Evolutionary conservation across 2,113 vertebrate species (phyloP).

Genomic region (Lethenteron camtschaticum): DNA sequence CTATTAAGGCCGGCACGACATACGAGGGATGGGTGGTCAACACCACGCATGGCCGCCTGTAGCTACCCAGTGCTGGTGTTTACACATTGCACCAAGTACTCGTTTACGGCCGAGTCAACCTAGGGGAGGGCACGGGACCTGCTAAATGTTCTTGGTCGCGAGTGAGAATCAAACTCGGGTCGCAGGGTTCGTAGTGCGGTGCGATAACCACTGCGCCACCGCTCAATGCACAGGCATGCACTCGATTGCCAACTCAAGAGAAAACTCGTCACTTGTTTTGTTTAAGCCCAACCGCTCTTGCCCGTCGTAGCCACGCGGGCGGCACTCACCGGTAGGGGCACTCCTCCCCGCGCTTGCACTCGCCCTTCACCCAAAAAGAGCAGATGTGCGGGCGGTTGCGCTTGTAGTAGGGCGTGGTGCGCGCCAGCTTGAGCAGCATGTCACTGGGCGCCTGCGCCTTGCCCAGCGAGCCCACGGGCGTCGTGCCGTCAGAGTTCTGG

Average conservation of each 20-base stretch:
- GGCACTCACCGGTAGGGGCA: constrained; percentile 67
- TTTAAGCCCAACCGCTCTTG: background rate
- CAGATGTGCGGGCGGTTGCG: constrained; percentile 94
- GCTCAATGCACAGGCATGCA: background rate
- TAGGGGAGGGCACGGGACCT: too few relatives aligned
- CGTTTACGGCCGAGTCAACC: too few relatives aligned
- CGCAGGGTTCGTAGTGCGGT: too few relatives aligned
- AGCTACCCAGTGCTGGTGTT: too few relatives aligned
- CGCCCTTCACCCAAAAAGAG: constrained; percentile 98
- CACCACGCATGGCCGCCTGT: too few relatives aligned
- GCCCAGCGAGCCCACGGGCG: constrained; percentile 60
- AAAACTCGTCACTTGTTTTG: background rate
- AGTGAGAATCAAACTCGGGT: too few relatives aligned
- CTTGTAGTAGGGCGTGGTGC: constrained; percentile 93
- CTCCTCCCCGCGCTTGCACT: constrained; percentile 92
- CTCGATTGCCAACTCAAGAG: background rate
- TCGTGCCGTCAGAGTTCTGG: constrained; percentile 65
- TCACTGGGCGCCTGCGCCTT: constrained; percentile 79
- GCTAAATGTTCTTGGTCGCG: too few relatives aligned
- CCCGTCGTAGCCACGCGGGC: background rate
- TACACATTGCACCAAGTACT: too few relatives aligned
- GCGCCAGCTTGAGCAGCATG: constrained; percentile 84
- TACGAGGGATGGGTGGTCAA: too few relatives aligned
- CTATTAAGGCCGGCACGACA: too few relatives aligned
- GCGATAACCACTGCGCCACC: too few relatives aligned